Evolutionary conservation across 2,888 invertebrate genomes (phyloP).

Genomic region (Euzophera pinguis): DNA sequence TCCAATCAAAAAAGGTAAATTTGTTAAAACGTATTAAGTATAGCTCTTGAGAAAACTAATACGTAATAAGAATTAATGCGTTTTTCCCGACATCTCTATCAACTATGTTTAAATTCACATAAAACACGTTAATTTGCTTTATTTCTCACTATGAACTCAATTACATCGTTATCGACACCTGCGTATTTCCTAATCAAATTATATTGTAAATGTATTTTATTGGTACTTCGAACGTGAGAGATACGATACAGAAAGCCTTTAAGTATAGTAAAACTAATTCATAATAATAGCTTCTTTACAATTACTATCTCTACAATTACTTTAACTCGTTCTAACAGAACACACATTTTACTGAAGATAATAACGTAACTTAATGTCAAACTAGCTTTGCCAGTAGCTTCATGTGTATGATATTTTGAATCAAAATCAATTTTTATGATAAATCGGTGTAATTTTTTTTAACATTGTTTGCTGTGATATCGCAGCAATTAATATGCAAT

Average conservation of each 20-base stretch:
- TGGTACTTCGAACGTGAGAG: not conserved
- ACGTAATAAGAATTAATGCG: not conserved
- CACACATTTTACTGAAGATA: too few species aligned
- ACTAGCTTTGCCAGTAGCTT: too few species aligned
- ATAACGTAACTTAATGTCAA: too few species aligned
- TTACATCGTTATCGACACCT: not conserved
- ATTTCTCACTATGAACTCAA: not conserved
- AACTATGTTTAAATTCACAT: not conserved
- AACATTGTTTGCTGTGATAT: too few species aligned
- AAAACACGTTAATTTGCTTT: not conserved
- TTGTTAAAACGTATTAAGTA: too few species aligned
- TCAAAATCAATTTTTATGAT: too few species aligned
- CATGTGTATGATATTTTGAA: too few species aligned
- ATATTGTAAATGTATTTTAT: not conserved
- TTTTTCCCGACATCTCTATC: not conserved
- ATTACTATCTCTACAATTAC: not conserved
- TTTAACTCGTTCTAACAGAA: too few species aligned
- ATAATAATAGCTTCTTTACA: not conserved
- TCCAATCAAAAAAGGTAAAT: too few species aligned
- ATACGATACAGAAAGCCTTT: not conserved
- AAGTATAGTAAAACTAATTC: not conserved
- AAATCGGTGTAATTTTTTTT: too few species aligned
- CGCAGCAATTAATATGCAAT: too few species aligned
- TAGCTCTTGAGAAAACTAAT: too few species aligned
- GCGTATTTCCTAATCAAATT: constrained; percentile 1